Conservation (phyloP, 2,113 vertebrate species). For the Pollachius pollachius region DNA sequence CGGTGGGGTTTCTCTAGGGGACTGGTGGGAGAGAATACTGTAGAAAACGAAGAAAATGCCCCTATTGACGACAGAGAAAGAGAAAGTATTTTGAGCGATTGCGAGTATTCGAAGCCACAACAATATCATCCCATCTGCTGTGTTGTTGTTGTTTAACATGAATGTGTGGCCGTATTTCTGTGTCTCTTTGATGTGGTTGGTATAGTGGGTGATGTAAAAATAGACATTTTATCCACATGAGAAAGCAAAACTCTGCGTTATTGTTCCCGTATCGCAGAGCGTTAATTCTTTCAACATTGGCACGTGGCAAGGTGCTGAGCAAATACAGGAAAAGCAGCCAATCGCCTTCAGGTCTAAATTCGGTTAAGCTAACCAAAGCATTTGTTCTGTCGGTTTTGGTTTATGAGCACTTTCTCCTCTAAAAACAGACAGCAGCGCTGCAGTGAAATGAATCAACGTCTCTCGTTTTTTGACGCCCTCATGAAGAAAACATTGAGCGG, state of each 20-base stretch:
- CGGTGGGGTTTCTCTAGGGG: too few species aligned
- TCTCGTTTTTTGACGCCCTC: slow-evolving; percentile 10
- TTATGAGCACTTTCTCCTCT: slow-evolving; percentile 7
- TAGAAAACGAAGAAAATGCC: too few species aligned
- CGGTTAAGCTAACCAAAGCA: not conserved
- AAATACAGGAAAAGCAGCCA: slow-evolving; percentile 32
- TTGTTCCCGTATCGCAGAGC: slow-evolving; percentile 35
- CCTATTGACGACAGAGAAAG: too few species aligned
- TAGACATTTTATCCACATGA: slow-evolving; percentile 16
- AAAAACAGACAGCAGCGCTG: slow-evolving; percentile 16
- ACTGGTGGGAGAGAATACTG: too few species aligned
- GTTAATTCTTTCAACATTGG: slow-evolving; percentile 26
- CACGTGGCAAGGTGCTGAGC: slow-evolving; percentile 30
- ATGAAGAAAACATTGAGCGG: slow-evolving; percentile 13
- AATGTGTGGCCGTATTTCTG: too few species aligned
- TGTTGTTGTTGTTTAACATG: slow-evolving; percentile 6
- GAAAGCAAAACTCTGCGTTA: slow-evolving; percentile 20
- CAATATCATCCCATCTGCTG: slow-evolving; percentile 20
- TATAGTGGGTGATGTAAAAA: slow-evolving; percentile 43
- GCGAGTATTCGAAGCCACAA: slow-evolving; percentile 11
- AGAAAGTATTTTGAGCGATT: too few species aligned
- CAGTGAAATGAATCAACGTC: slow-evolving; percentile 28
- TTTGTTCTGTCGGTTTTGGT: slow-evolving; percentile 26
- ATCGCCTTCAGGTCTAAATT: slow-evolving; percentile 14
- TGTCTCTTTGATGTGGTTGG: slow-evolving; percentile 32